A percentile compares a stretch with the other conserved stretches of the same genome.
Evolutionary conservation across 2,888 invertebrate genomes (phyloP).

Genomic region (Alloplasta piceator): DNA sequence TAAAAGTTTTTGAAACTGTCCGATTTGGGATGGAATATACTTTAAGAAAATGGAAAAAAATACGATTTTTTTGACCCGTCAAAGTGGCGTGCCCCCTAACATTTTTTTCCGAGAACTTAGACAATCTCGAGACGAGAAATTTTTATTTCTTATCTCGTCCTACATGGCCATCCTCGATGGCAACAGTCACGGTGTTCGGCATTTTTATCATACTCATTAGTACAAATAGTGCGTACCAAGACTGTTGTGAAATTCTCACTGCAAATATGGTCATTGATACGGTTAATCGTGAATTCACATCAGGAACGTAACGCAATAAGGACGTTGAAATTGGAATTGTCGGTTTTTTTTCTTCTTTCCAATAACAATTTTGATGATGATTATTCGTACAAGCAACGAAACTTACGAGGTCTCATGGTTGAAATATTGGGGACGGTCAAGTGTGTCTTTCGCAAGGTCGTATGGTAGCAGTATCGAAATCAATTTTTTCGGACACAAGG

Average conservation of each 20-base stretch:
- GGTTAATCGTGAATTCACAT: conserved; percentile 35
- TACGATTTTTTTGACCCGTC: too few species aligned
- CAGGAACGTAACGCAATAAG: neutral
- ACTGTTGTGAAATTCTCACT: conserved; percentile 45
- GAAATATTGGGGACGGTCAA: neutral
- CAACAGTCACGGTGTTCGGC: neutral
- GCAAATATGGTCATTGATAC: conserved; percentile 49
- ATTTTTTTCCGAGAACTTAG: too few species aligned
- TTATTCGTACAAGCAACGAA: neutral
- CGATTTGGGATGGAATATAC: too few species aligned
- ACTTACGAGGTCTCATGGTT: neutral
- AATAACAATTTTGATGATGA: neutral
- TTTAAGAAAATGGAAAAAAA: too few species aligned
- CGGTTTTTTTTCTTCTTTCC: neutral
- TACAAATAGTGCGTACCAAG: conserved; percentile 33
- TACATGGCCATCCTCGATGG: too few species aligned
- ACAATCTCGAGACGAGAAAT: too few species aligned
- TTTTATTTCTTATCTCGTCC: too few species aligned
- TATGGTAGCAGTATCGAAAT: neutral
- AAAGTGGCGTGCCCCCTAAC: too few species aligned
- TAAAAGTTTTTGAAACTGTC: too few species aligned
- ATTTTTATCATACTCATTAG: conserved; percentile 31
- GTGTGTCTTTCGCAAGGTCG: neutral
- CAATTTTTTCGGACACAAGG: neutral
- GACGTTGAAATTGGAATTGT: neutral